Conservation (phyloP, 2,113 vertebrate genomes). For the Ammospiza caudacuta region DNA sequence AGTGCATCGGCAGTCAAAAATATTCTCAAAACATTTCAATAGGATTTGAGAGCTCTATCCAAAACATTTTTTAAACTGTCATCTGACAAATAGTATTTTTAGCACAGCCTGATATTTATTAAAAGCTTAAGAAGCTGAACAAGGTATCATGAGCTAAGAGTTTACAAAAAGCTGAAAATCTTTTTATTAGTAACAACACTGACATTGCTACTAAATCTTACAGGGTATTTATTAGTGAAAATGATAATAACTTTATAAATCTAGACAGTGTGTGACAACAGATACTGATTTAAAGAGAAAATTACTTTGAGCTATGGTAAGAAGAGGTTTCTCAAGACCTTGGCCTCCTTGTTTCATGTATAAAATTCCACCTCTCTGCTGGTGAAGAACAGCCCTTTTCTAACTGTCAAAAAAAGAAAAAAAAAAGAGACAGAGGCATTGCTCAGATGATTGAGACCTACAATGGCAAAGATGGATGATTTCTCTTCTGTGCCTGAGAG, state of each 20-base stretch:
- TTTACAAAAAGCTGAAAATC: not conserved
- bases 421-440: not conserved
- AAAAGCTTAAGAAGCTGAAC: not conserved
- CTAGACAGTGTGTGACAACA: not conserved
- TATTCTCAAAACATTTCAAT: conserved; percentile 50
- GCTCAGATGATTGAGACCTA: not conserved
- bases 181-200: not conserved
- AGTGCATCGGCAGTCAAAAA: conserved; percentile 23
- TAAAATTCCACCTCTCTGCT: not conserved
- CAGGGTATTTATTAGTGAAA: not conserved
- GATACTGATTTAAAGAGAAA: not conserved
- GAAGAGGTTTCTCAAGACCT: not conserved
- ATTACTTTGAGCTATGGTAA: not conserved
- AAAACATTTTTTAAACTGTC: not conserved
- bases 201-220: not conserved
- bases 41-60: conserved; percentile 6
- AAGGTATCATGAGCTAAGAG: not conserved
- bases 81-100: conserved; percentile 13
- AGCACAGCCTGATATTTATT: not conserved
- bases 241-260: not conserved
- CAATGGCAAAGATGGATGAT: not conserved
- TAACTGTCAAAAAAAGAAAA: not conserved
- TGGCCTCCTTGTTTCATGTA: not conserved
- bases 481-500: not conserved
- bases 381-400: not conserved